Evolutionary conservation across 2,797 vertebrate genomes (phyloP).

Genomic region (Vespertilio murinus): DNA sequence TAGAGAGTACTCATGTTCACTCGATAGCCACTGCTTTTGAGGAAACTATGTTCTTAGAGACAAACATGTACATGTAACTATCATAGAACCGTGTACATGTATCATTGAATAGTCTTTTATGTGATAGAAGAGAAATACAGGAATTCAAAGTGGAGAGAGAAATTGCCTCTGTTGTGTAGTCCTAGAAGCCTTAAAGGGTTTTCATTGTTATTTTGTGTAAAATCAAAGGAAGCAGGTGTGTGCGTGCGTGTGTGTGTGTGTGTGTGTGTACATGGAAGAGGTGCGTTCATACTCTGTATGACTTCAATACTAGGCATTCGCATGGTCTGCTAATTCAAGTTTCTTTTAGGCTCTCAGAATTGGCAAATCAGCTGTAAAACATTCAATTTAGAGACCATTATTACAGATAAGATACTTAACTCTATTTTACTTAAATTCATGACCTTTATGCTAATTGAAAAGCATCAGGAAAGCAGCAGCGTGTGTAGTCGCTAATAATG

Average conservation of each 20-base stretch:
- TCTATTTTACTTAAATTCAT: conserved; percentile 67
- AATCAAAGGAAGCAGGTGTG: neutral
- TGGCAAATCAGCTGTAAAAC: conserved; percentile 60
- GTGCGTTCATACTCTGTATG: neutral
- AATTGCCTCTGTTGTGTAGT: neutral
- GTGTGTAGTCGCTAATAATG: conserved; percentile 37
- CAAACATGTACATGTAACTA: neutral
- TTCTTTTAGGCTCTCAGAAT: conserved; percentile 39
- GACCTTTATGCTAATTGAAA: conserved; percentile 73
- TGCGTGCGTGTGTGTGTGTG: neutral
- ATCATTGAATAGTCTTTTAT: neutral
- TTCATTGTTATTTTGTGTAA: neutral
- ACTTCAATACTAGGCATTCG: neutral
- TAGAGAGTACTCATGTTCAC: neutral
- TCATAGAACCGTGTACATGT: neutral
- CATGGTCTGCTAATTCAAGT: neutral
- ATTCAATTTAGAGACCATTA: conserved; percentile 57
- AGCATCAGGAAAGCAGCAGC: conserved; percentile 58
- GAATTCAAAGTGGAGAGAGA: neutral
- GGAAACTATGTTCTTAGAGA: neutral
- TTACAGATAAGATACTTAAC: conserved; percentile 64
- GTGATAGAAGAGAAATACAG: neutral
- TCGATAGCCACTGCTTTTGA: neutral
- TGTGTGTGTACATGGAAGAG: neutral
- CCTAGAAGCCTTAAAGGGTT: neutral